Evolutionary conservation across 2,888 invertebrate genomes (phyloP), one percentile per base, ranked within the genome.

Genomic region (Drosophila formosana): DNA sequence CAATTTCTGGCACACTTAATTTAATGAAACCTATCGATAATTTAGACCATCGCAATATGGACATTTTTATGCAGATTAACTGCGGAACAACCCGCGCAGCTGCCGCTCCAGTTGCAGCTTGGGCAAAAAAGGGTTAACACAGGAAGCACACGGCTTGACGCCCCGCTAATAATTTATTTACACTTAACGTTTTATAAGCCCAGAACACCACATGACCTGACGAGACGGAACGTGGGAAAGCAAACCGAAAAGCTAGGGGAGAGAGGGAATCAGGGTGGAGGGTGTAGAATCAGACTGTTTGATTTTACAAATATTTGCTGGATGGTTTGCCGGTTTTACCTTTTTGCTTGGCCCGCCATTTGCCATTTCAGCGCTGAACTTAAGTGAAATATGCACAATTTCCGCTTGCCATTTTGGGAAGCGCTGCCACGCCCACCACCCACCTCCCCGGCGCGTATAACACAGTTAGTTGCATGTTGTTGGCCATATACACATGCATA

Each of bases 351-450:
- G 37, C 37, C 37, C 56, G 69, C 82, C 75, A 78, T 72, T 79
- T 82, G 83, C 74, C 80, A 80, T 77, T 88, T 88, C 69, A 83
- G 65, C 83, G 74, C 63, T 77, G 73, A 89, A 75, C 72, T 70
- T 86, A 80, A 88, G 84, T 83, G 89, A 89, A 83, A 83, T 83
- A 83, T 88, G 73, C 69, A 80, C 73, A 86, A 86, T 86, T 86
- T 82, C 83, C 82, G 89, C 69, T 86, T 82, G 80, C 87, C 83
- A 86, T 80, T 88, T 78, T 51, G 41, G 47, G 52, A 9, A 3
- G 34, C 18, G 6, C 13, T 25, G 13, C 3, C 30, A 62, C 18
- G 25, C 18, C 18, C 18, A 18, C 18, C 18, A 1, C 18, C 18
- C 18, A 18, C 18, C 1, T 18, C 18, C 18, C 18, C 1, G 41